Evolutionary conservation across 2,888 invertebrate species (phyloP).

Genomic region (Ellobium chinense): DNA sequence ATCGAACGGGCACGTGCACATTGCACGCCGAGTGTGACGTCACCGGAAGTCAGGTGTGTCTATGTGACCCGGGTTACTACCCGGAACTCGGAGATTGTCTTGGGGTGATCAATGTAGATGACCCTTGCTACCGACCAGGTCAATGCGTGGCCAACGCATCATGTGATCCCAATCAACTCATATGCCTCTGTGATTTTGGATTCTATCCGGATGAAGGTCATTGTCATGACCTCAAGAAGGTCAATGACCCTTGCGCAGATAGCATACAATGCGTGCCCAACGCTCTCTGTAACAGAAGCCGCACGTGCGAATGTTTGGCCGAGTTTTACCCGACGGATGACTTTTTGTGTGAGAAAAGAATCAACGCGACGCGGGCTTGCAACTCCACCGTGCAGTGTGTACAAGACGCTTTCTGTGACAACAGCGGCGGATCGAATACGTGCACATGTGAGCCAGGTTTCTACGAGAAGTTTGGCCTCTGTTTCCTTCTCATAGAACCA

Average conservation of each 20-base stretch:
- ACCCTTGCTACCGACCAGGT: constrained; percentile 21
- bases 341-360: constrained; percentile 28
- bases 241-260: constrained; percentile 14
- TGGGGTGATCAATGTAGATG: constrained; percentile 4
- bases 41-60: neutral
- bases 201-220: constrained; percentile 35
- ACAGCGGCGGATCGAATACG: neutral
- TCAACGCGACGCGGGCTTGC: constrained; percentile 16
- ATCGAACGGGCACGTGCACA: constrained; percentile 18
- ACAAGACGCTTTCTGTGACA: constrained; percentile 34
- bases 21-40: constrained; percentile 28
- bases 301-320: constrained; percentile 28
- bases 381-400: constrained; percentile 42
- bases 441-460: constrained; percentile 38
- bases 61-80: constrained; percentile 36
- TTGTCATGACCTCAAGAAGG: constrained; percentile 7
- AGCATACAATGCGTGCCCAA: constrained; percentile 34
- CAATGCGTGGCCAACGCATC: constrained; percentile 47
- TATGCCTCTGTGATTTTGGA: constrained; percentile 38
- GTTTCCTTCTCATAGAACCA: neutral
- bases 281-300: constrained; percentile 11
- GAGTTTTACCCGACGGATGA: constrained; percentile 31
- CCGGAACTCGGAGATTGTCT: constrained; percentile 37
- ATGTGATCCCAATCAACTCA: constrained; percentile 20
- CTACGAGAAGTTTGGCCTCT: constrained; percentile 35